Percentiles rank a stretch among this genome's conserved stretches.
Conservation (phyloP, 2,797 vertebrate species). For the Dipus sagitta region DNA sequence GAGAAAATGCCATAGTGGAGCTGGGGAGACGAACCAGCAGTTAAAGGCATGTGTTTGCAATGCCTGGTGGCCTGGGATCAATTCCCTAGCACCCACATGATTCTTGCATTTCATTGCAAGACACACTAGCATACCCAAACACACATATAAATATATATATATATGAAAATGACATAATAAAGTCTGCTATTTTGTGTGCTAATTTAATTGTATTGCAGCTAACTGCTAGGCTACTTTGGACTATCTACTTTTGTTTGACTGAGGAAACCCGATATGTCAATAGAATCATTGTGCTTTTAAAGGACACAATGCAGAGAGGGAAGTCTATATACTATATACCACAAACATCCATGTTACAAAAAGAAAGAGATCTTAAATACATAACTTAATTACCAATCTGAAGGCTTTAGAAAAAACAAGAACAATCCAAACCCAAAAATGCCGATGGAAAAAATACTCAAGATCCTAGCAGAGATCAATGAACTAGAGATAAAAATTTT, state of each 20-base stretch:
- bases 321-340: background rate
- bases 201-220: background rate
- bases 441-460: background rate
- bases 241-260: no score
- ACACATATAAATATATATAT: no score
- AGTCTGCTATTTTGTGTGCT: background rate
- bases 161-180: background rate
- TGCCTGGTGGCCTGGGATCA: no score
- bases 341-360: background rate
- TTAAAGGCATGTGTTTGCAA: no score
- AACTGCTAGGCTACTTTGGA: no score
- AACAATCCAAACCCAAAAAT: background rate
- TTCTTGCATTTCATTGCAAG: no score
- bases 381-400: background rate
- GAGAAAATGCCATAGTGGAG: no score
- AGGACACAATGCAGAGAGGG: background rate
- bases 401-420: background rate
- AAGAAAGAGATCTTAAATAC: background rate
- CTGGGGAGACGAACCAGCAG: no score
- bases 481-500: background rate
- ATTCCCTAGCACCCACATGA: no score
- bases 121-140: no score
- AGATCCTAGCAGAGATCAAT: background rate
- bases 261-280: no score
- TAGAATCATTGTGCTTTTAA: no score